Conservation (phyloP, 2,888 invertebrate species). For the Andrena minutula region DNA sequence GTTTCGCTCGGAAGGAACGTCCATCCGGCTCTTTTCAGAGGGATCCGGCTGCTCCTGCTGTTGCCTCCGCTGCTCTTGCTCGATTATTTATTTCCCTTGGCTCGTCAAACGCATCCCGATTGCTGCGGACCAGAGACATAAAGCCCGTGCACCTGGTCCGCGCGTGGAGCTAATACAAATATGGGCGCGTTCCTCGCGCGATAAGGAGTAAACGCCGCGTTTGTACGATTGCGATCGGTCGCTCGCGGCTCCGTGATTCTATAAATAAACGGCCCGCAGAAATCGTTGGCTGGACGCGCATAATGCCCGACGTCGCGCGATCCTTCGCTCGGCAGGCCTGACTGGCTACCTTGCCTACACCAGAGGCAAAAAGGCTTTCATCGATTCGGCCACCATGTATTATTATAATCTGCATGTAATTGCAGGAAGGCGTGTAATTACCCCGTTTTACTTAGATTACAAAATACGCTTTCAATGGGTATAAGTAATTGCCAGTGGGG, state of each 20-base stretch:
- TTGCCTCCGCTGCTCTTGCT: not conserved
- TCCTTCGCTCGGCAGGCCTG: conserved; percentile 5
- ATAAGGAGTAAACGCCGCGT: conserved; percentile 43
- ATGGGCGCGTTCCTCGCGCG: conserved; percentile 20
- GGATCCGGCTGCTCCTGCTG: conserved; percentile 63
- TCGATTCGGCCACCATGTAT: conserved; percentile 29
- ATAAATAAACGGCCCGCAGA: conserved; percentile 47
- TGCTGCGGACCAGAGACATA: not conserved
- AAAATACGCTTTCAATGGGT: conserved; percentile 43
- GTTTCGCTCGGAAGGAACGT: conserved; percentile 78
- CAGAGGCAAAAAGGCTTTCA: not conserved
- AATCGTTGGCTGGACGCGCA: conserved; percentile 24
- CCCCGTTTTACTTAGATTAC: conserved; percentile 42
- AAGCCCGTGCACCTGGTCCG: not conserved
- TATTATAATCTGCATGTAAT: conserved; percentile 58
- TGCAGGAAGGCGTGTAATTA: conserved; percentile 49
- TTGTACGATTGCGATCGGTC: conserved; percentile 47
- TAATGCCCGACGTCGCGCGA: conserved; percentile 28
- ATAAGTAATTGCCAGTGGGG: conserved; percentile 45
- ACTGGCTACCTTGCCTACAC: not conserved
- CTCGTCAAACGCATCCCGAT: conserved; percentile 49
- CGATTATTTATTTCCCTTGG: conserved; percentile 69
- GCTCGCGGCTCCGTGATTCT: conserved; percentile 42
- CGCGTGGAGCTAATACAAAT: conserved; percentile 25
- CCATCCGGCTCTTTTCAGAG: conserved; percentile 63